phyloP scores from a whole-genome alignment of 1,140 invertebrate species.

The Ips nitidus region DNA sequence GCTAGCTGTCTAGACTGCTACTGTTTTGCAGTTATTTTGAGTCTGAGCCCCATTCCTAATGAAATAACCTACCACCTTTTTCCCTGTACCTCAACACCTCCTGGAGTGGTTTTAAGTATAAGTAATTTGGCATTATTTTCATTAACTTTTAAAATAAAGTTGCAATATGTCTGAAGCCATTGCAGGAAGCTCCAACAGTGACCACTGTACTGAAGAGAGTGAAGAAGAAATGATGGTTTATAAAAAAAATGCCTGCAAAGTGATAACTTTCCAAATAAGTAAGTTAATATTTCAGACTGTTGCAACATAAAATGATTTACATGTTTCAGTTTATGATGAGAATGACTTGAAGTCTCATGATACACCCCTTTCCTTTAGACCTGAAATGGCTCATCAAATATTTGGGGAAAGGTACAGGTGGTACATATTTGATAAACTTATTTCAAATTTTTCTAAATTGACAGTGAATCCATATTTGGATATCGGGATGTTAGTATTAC shows the following conservation, averaged over 20 bases:
- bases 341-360: slow-evolving; percentile 31
- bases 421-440: not conserved
- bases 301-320: not conserved
- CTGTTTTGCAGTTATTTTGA: too few relatives aligned
- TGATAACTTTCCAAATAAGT: slow-evolving; percentile 37
- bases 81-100: too few relatives aligned
- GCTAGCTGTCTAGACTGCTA: too few relatives aligned
- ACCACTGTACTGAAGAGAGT: not conserved
- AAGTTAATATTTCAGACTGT: not conserved
- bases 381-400: slow-evolving; percentile 92
- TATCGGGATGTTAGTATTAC: slow-evolving; percentile 81
- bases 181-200: slow-evolving; percentile 20
- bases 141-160: not conserved
- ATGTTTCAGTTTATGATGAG: slow-evolving; percentile 38
- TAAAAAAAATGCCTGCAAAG: slow-evolving; percentile 36
- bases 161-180: slow-evolving; percentile 34
- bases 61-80: too few relatives aligned
- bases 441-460: slow-evolving; percentile 21
- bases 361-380: slow-evolving; percentile 64
- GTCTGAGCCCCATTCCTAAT: too few relatives aligned
- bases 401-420: slow-evolving; percentile 72
- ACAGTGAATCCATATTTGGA: slow-evolving; percentile 87
- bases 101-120: too few relatives aligned
- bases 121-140: not conserved
- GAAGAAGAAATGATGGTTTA: slow-evolving; percentile 35